Conservation (phyloP, 1,140 invertebrate species). For the Leptonema lineaticorne region DNA sequence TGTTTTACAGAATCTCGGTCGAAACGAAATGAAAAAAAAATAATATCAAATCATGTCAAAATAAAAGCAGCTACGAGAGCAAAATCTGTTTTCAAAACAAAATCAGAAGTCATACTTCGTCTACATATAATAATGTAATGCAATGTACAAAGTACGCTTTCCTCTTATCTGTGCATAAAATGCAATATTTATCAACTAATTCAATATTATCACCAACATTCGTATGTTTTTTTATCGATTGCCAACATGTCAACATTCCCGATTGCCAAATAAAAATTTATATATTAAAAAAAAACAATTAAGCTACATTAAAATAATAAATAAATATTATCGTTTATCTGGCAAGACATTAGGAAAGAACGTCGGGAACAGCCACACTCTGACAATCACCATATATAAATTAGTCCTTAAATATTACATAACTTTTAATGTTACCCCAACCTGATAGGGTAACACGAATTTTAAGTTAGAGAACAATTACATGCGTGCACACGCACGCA, state of each 20-base stretch:
- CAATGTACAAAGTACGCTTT: neutral
- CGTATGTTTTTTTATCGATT: conserved; percentile 41
- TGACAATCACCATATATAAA: conserved; percentile 37
- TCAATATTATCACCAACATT: conserved; percentile 38
- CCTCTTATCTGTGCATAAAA: conserved; percentile 31
- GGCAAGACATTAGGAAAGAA: conserved; percentile 39
- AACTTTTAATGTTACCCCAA: conserved; percentile 12
- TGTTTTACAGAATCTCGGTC: neutral
- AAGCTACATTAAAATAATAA: conserved; percentile 41
- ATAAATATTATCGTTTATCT: conserved; percentile 40
- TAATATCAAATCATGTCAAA: neutral
- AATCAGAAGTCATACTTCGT: no score
- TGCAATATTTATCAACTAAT: conserved; percentile 29
- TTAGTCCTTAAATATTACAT: conserved; percentile 24
- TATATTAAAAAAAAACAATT: no score
- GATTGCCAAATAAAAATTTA: conserved; percentile 41
- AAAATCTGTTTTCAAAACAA: no score
- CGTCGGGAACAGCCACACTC: conserved; percentile 3
- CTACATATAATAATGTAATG: no score
- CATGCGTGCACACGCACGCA: neutral
- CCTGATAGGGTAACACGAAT: neutral
- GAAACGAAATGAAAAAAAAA: neutral
- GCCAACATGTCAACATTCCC: conserved; percentile 25
- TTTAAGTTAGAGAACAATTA: neutral
- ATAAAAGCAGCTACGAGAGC: neutral